Evolutionary conservation across 2,797 vertebrate species (phyloP).

Genomic region (Huso huso): DNA sequence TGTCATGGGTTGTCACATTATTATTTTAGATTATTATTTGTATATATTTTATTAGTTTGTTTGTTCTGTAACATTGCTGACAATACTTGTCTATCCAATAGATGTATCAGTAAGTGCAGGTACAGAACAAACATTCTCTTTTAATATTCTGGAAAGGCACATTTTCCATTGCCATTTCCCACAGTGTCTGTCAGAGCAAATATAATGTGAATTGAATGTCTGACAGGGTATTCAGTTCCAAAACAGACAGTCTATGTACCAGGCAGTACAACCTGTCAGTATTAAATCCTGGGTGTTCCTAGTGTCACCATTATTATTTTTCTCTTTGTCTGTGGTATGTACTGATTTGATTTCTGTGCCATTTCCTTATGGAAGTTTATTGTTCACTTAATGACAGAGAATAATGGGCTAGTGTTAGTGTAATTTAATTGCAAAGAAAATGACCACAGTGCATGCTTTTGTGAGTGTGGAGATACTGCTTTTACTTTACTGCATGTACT

Average conservation of each 20-base stretch:
- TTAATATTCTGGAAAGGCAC: too few species aligned
- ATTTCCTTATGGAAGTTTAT: conserved; percentile 14
- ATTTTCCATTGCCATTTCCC: not conserved
- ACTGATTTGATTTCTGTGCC: conserved; percentile 1
- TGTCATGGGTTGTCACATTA: too few species aligned
- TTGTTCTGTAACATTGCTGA: too few species aligned
- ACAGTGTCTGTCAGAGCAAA: not conserved
- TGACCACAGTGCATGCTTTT: conserved; percentile 5
- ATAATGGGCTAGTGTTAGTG: conserved; percentile 8
- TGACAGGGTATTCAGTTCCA: not conserved
- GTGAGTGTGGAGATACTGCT: conserved; percentile 5
- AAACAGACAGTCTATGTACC: not conserved
- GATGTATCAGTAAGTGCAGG: too few species aligned
- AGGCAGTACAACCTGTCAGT: not conserved
- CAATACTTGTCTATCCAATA: too few species aligned
- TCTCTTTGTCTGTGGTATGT: conserved; percentile 3
- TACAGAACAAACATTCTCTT: too few species aligned
- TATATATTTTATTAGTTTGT: too few species aligned
- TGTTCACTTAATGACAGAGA: conserved; percentile 15
- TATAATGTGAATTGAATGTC: conserved; percentile 3
- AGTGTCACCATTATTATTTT: not conserved
- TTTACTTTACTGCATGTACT: not conserved
- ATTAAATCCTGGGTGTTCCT: not conserved
- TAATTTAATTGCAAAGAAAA: conserved; percentile 16
- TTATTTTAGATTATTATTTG: too few species aligned